These are phyloP conservation scores for Poecilia latipinna DNA, from an alignment of 2,113 vertebrate species.

Conservation along the genomic window DNA sequence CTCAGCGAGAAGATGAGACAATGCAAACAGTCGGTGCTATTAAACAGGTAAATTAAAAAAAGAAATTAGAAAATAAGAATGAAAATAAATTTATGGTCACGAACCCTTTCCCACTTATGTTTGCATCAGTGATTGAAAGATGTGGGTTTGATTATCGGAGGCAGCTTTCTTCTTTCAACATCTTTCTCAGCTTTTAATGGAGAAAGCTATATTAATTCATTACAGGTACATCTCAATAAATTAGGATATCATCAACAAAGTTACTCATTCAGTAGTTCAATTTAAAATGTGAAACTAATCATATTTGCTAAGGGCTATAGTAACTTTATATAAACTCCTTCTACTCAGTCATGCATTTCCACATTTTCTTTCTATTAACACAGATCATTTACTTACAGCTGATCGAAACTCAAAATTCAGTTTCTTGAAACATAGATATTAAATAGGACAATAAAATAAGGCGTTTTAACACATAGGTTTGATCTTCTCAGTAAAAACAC, in stretches of 20 bases:
- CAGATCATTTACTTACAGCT: no score
- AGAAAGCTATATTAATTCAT: conserved; percentile 5
- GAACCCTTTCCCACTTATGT: conserved; percentile 19
- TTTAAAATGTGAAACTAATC: no score
- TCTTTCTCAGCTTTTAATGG: conserved; percentile 25
- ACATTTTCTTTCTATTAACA: no score
- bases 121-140: conserved; percentile 28
- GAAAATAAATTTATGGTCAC: conserved; percentile 24
- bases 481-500: no score
- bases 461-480: no score
- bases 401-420: no score
- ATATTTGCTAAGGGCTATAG: no score
- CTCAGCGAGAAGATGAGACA: conserved; percentile 58
- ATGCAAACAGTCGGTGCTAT: conserved; percentile 58
- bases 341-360: no score
- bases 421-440: no score
- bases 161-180: conserved; percentile 35
- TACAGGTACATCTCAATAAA: not conserved
- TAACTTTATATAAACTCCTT: no score
- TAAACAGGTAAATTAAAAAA: conserved; percentile 56
- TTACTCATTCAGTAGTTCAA: no score
- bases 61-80: conserved; percentile 42
- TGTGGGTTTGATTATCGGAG: conserved; percentile 24
- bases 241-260: not conserved
- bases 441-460: no score